Evolutionary conservation across 2,888 invertebrate genomes (phyloP).

Genomic region (Nycteola revayana): DNA sequence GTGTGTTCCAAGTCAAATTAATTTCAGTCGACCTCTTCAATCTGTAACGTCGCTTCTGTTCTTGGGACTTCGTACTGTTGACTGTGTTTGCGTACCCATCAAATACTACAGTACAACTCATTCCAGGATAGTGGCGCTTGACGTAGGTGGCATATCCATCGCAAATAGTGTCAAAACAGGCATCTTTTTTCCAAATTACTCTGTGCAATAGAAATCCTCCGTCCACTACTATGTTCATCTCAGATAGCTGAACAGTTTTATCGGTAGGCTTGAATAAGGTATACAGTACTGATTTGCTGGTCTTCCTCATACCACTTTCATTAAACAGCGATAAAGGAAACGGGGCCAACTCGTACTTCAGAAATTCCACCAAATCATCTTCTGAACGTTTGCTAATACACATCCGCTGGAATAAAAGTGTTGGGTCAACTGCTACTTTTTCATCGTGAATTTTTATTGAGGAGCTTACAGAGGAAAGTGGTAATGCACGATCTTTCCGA

Average conservation of each 20-base stretch:
- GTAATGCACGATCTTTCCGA: neutral
- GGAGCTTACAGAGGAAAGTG: neutral
- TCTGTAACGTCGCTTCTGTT: too few relatives aligned
- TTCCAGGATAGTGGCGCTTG: neutral
- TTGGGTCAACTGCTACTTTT: neutral
- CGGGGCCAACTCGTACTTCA: neutral
- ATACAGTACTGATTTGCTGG: neutral
- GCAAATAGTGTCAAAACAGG: neutral
- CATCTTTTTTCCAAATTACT: constrained; percentile 19
- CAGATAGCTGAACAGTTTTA: too few relatives aligned
- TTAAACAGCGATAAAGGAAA: neutral
- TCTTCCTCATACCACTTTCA: neutral
- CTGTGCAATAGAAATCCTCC: too few relatives aligned
- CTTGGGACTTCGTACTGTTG: too few relatives aligned
- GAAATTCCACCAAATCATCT: neutral
- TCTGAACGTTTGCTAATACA: neutral
- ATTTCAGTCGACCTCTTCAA: too few relatives aligned
- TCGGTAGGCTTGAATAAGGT: neutral
- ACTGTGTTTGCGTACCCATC: too few relatives aligned
- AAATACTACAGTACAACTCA: neutral
- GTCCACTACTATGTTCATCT: too few relatives aligned
- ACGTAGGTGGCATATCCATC: constrained; percentile 1
- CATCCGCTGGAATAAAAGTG: neutral
- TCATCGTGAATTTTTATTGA: neutral
- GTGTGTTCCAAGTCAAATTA: too few relatives aligned